phyloP scores from a whole-genome alignment of 2,113 vertebrate species.

The Orycteropus afer region DNA sequence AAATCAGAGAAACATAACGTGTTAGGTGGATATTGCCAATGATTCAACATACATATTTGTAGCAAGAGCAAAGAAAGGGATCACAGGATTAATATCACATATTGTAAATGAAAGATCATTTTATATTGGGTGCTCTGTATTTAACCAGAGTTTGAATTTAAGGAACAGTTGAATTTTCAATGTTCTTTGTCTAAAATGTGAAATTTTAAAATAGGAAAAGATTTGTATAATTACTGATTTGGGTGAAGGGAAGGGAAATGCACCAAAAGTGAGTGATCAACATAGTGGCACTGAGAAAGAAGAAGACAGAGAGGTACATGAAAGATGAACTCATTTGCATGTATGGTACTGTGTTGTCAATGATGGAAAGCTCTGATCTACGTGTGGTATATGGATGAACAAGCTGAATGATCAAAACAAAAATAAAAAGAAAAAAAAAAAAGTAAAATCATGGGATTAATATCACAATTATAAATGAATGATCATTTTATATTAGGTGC shows the following conservation, averaged over 20 bases:
- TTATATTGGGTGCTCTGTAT: not conserved
- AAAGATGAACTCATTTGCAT: no score
- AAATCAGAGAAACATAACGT: conserved; percentile 80
- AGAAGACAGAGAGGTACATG: no score
- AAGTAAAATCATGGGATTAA: not conserved
- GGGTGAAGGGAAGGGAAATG: no score
- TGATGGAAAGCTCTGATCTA: no score
- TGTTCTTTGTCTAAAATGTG: not conserved
- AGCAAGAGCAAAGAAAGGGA: not conserved
- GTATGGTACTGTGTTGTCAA: no score
- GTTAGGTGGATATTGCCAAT: conserved; percentile 28
- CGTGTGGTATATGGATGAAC: no score
- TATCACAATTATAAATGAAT: not conserved
- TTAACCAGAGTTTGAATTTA: not conserved
- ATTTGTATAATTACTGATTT: no score
- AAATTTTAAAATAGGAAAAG: conserved; percentile 5
- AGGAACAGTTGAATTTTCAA: not conserved
- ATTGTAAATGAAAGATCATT: not conserved
- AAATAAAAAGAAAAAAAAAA: no score
- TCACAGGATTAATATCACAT: not conserved
- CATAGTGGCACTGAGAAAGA: no score
- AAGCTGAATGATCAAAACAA: no score
- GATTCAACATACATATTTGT: conserved; percentile 22
- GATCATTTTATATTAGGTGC: not conserved
- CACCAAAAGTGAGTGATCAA: no score